Evolutionary conservation across 2,113 vertebrate genomes (phyloP), one percentile per base, ranked within the genome.

Genomic region (Camarhynchus parvulus): DNA sequence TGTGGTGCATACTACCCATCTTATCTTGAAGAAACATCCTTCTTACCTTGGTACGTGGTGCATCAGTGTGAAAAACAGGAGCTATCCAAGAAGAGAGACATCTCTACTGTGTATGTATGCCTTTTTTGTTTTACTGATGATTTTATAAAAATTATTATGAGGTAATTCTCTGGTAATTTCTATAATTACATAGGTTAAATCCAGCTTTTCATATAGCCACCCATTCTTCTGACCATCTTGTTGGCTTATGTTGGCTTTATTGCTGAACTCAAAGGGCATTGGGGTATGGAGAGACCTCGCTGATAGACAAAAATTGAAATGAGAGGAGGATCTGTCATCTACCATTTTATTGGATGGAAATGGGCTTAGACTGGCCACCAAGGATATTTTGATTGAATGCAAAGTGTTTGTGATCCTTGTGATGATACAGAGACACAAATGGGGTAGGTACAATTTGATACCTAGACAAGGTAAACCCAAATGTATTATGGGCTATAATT

Each of bases 251-350:
- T 44, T 39, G 23, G 12, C 24, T 66, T 52, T 83, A n/a, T 15
- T 86, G 13, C 9, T 85, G 53, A 85, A 47, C 16, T 79, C 25
- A 64, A 52, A 72, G 69, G 3, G 6, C 1, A 10, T 0, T 41
- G 27, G 15, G 13, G 3, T 83, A 35, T 7, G 33, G 10, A 76
- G 31, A 80, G 17, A 49, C 19, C 9, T 64, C 0, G 0, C 15
- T 69, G 31, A 15, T 5, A 25, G 22, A 41, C 12, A 83, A 73
- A 87, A 75, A 53, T 6, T 23, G 28, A 73, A 90, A 22, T 31
- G 30, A 72, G 10, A 67, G 4, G 9, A 87, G 10, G 25, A 33
- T 58, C 30, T 73, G 49, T 1, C 7, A 14, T 41, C 27, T 75
- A 7, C 4, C 59, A 56, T 31, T 80, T 27, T 49, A 25, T 24